Evolutionary conservation across 2,113 vertebrate species (phyloP).

Genomic region (Oryzias woworae): DNA sequence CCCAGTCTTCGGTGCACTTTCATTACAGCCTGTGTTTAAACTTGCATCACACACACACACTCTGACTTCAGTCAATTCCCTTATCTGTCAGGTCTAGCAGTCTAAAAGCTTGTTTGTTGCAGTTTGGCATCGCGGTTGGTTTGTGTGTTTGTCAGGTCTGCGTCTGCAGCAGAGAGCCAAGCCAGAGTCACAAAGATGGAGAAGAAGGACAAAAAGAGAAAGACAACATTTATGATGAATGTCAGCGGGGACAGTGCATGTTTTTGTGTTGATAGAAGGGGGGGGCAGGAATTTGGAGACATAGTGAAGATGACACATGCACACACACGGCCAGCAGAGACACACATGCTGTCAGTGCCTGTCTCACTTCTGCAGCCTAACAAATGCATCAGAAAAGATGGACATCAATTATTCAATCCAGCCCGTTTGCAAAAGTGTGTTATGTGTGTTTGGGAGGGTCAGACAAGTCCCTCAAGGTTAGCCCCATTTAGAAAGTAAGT

Average conservation of each 20-base stretch:
- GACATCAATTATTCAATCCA: conserved; percentile 94
- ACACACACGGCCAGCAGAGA: conserved; percentile 9
- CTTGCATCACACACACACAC: conserved; percentile 62
- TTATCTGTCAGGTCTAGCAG: conserved; percentile 71
- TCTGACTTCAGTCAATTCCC: conserved; percentile 64
- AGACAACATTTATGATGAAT: conserved; percentile 65
- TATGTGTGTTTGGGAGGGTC: conserved; percentile 48
- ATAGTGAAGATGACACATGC: conserved; percentile 52
- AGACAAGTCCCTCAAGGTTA: conserved; percentile 91
- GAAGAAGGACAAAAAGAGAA: conserved; percentile 17
- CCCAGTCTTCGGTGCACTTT: conserved; percentile 57
- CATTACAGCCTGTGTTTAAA: conserved; percentile 76
- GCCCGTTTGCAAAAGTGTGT: conserved; percentile 81
- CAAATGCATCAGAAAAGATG: conserved; percentile 82
- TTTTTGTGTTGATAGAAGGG: conserved; percentile 55
- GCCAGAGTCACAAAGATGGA: conserved; percentile 35
- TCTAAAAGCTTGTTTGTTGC: conserved; percentile 74
- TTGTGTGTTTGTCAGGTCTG: conserved; percentile 78
- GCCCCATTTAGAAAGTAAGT: conserved; percentile 88
- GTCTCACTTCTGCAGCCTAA: conserved; percentile 80
- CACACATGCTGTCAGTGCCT: conserved; percentile 66
- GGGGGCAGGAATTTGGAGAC: conserved; percentile 33
- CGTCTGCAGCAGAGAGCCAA: conserved; percentile 53
- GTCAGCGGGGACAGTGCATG: conserved; percentile 56
- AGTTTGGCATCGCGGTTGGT: conserved; percentile 74